A percentile compares a stretch with the other conserved stretches of the same genome.
phyloP scores from a whole-genome alignment of 2,113 vertebrate species.

The Cranoglanis bouderius region DNA sequence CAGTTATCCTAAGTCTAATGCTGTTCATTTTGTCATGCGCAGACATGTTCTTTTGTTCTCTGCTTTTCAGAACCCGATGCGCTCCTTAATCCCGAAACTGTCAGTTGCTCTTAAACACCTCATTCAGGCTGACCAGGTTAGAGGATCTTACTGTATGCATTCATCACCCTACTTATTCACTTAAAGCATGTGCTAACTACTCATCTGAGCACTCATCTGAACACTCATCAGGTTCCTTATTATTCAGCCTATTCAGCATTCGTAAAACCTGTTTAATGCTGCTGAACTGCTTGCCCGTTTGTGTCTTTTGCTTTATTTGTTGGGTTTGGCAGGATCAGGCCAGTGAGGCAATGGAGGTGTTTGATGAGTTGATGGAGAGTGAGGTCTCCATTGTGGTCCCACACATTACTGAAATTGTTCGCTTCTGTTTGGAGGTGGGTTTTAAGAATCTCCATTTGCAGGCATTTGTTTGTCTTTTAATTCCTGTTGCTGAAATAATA shows the following conservation, averaged over 20 bases:
- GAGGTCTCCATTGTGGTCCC: constrained; percentile 81
- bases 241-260: background rate
- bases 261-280: background rate
- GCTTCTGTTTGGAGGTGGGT: constrained; percentile 82
- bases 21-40: background rate
- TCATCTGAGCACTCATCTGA: too few relatives aligned
- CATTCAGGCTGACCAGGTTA: constrained; percentile 81
- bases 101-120: constrained; percentile 76
- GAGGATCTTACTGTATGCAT: background rate
- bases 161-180: background rate
- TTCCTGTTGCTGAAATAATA: background rate
- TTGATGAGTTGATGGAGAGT: constrained; percentile 86
- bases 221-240: background rate
- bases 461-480: background rate
- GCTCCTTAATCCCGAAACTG: constrained; percentile 77
- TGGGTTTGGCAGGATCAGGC: constrained; percentile 75
- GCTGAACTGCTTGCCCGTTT: too few relatives aligned
- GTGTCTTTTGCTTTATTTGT: too few relatives aligned
- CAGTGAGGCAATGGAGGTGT: constrained; percentile 83
- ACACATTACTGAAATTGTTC: constrained; percentile 77
- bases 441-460: background rate
- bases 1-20: background rate
- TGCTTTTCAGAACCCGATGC: constrained; percentile 74
- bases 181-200: constrained; percentile 32
- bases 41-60: constrained; percentile 20